phyloP scores from a whole-genome alignment of 2,113 vertebrate species.

The Hiodon alosoides region DNA sequence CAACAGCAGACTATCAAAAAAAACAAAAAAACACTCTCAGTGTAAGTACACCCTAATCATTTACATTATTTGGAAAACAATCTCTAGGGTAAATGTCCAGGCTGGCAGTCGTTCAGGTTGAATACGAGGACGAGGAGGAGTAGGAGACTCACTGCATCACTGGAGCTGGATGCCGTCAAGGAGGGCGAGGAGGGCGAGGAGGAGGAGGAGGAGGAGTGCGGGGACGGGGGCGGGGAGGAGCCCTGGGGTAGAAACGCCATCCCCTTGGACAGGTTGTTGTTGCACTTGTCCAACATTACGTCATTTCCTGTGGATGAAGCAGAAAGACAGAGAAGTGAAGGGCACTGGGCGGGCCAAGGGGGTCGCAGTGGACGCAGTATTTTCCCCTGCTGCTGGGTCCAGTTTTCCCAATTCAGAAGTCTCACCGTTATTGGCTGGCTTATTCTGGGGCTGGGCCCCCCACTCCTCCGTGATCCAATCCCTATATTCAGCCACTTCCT shows the following conservation, averaged over 20 bases:
- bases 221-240: conserved; percentile 57
- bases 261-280: conserved; percentile 86
- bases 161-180: conserved; percentile 82
- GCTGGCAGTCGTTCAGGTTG: too few relatives aligned
- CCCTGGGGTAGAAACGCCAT: conserved; percentile 62
- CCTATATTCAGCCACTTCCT: conserved; percentile 88
- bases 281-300: conserved; percentile 85
- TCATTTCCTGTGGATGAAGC: conserved; percentile 73
- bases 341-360: too few relatives aligned
- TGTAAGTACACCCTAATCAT: too few relatives aligned
- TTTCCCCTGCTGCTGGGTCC: not conserved
- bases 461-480: conserved; percentile 91
- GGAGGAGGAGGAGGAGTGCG: conserved; percentile 83
- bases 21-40: too few relatives aligned
- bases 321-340: not conserved
- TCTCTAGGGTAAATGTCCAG: too few relatives aligned
- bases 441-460: conserved; percentile 75
- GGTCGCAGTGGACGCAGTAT: not conserved
- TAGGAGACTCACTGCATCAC: conserved; percentile 77
- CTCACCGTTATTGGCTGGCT: conserved; percentile 68
- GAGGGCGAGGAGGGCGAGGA: conserved; percentile 81
- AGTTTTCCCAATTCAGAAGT: not conserved
- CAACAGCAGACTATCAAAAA: not conserved
- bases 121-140: too few relatives aligned
- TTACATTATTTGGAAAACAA: too few relatives aligned